Base-by-base conservation (phyloP, 2,888 invertebrate genomes). In the Macaria liturata region DNA sequence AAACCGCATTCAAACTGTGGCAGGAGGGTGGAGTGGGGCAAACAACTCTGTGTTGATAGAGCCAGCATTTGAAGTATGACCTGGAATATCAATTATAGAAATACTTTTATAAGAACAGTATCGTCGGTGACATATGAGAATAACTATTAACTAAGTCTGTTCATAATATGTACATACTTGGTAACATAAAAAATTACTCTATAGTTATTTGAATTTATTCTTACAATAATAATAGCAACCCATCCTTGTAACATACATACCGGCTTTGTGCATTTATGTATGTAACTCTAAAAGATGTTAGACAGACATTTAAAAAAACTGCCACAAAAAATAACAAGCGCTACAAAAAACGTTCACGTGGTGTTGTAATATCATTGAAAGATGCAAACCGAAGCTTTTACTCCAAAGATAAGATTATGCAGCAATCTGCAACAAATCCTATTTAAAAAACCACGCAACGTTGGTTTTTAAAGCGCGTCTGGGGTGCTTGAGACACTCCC, bases 371-470 rank as follows among this genome's bases (percentile, higher is more conserved):
- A 79, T 81, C 78, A 84, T 87, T 84, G 76, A 75, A 81, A 87
- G 84, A 78, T 77, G 72, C 64, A 76, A 79, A 78, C 78, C 70
- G 71, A 76, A 73, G 69, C 76, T 82, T 84, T 83, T 76, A 72
- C 66, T 74, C 58, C 52, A 67, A 62, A 86, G 88, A 90, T 90
- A 91, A 90, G 87, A 86, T 84, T 84, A 82, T 74, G 70, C 71
- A 75, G 72, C 81, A 83, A 85, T 88, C 86, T 86, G 81, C 75
- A 80, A 78, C 72, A 83, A 87, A 89, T 90, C 90, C 88, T 78
- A 88, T 89, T 88, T 80, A 69, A 76, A 80, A 82, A 84, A 78
- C 20, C 84, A 91, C 88, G 91, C 90, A 84, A 87, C 87, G 80
- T 76, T 84, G 91, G 86, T 81, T 90, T 83, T 80, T 78, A 84